A percentile compares a stretch with the other conserved stretches of the same genome.
phyloP scores from a whole-genome alignment of 2,888 invertebrate species.

The Pseudococcus longispinus region DNA sequence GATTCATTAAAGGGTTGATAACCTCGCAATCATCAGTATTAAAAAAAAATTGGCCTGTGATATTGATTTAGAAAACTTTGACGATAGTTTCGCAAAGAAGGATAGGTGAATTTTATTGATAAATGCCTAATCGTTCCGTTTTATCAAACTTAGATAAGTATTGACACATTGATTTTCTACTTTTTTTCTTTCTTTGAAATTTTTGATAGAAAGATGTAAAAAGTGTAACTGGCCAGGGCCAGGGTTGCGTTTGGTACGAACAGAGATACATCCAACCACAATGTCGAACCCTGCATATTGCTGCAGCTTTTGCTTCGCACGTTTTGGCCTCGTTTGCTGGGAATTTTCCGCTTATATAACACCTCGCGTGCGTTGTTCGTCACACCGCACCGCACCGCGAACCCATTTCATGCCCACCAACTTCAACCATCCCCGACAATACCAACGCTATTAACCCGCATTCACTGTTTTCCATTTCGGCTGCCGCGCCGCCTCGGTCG shows the following conservation, averaged over 20 bases:
- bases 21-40: no score
- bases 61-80: no score
- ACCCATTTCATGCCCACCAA: neutral
- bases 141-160: no score
- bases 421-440: neutral
- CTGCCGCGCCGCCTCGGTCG: neutral
- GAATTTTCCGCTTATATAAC: neutral
- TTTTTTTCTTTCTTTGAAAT: no score
- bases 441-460: neutral
- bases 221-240: neutral
- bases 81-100: no score
- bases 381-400: neutral
- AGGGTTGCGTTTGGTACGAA: neutral
- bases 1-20: no score
- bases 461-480: neutral
- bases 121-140: no score
- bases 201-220: no score
- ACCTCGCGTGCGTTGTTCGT: neutral
- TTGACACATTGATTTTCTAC: no score
- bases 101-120: no score
- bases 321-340: neutral
- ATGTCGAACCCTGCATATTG: neutral
- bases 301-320: neutral
- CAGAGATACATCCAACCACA: neutral
- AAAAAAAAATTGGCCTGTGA: no score